These are phyloP conservation scores for Orcinus orca DNA, from an alignment of 2,113 vertebrate species.

Conservation along the genomic window DNA sequence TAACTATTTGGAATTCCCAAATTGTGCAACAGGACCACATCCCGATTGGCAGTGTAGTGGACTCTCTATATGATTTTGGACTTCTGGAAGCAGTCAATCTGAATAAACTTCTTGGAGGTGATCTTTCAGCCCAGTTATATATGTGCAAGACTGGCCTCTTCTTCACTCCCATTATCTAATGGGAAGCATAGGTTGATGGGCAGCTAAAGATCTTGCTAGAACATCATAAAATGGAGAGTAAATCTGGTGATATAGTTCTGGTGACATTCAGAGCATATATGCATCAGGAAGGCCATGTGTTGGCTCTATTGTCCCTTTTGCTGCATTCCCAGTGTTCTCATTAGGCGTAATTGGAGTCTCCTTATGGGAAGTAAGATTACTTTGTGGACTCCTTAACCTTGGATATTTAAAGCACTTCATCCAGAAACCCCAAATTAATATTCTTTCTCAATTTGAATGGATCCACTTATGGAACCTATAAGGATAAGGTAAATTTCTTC, in stretches of 20 bases:
- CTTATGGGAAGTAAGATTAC: neutral
- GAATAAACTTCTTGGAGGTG: neutral
- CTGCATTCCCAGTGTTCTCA: neutral
- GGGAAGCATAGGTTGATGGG: neutral
- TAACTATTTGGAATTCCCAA: neutral
- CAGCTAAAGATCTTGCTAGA: neutral
- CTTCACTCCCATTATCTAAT: neutral
- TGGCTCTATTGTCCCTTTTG: neutral
- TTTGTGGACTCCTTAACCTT: neutral
- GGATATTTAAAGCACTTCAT: conserved; percentile 15
- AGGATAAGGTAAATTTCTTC: neutral
- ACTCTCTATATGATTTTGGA: neutral
- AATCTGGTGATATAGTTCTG: neutral
- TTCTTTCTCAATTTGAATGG: neutral
- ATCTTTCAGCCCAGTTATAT: neutral
- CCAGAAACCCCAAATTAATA: neutral
- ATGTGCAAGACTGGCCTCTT: neutral
- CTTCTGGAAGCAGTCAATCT: neutral
- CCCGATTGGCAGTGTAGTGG: neutral
- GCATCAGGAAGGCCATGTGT: neutral
- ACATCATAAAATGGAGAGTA: neutral
- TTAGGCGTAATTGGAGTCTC: neutral
- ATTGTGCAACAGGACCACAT: neutral
- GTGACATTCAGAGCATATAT: neutral
- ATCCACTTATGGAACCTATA: neutral